Evolutionary conservation across 2,113 vertebrate genomes (phyloP).

Genomic region (Copsychus sechellarum): DNA sequence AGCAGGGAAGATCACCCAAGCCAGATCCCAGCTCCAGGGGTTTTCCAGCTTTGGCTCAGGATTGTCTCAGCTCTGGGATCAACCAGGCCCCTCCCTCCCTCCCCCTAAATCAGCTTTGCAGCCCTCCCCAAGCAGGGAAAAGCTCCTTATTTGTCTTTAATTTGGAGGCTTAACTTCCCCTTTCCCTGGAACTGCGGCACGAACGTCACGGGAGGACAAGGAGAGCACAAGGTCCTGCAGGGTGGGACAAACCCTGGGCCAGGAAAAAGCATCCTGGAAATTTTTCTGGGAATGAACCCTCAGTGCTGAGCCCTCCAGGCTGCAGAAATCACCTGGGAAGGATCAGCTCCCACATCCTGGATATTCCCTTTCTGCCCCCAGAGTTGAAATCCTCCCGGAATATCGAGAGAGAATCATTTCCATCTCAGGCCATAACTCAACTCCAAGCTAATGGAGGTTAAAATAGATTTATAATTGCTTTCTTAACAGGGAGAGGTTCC

Average conservation of each 20-base stretch:
- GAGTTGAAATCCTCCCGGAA: not conserved
- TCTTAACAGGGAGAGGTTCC: not conserved
- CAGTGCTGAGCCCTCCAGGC: no score
- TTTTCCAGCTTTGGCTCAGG: not conserved
- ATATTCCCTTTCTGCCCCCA: not conserved
- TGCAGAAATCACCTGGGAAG: not conserved
- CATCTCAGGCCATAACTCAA: not conserved
- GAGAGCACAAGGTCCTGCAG: not conserved
- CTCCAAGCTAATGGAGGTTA: not conserved
- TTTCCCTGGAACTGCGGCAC: not conserved
- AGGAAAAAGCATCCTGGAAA: rapidly evolving
- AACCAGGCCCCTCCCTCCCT: not conserved
- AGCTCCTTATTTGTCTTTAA: conserved; percentile 43
- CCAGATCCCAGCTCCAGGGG: not conserved
- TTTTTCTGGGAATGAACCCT: not conserved
- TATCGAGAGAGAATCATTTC: not conserved
- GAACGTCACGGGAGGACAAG: not conserved
- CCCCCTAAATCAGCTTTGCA: conserved; percentile 23
- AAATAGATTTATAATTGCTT: not conserved
- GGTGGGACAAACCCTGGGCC: not conserved
- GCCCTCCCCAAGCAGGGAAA: not conserved
- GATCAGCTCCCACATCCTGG: not conserved
- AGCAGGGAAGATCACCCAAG: rapidly evolving
- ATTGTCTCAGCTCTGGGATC: not conserved
- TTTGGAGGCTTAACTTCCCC: conserved; percentile 24